A percentile compares a stretch with the other conserved stretches of the same genome.
These are phyloP conservation scores for Dreissena polymorpha DNA, from an alignment of 1,140 invertebrate genomes.

Conservation along the genomic window DNA sequence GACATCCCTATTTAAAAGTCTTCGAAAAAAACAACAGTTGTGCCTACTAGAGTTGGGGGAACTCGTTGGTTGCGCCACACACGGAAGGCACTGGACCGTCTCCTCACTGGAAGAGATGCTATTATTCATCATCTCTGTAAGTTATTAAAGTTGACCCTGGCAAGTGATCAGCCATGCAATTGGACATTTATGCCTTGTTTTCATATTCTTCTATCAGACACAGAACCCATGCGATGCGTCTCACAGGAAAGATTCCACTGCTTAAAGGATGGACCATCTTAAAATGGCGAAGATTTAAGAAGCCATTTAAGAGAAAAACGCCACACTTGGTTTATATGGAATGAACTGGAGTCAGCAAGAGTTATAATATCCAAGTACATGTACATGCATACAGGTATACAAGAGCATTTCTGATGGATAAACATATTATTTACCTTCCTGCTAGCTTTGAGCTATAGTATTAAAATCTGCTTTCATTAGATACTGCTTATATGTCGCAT, in stretches of 20 bases:
- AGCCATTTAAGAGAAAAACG: not conserved
- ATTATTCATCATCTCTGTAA: constrained; percentile 23
- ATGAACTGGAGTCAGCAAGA: constrained; percentile 14
- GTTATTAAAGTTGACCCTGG: too few relatives aligned
- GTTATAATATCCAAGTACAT: too few relatives aligned
- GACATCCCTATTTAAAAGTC: too few relatives aligned
- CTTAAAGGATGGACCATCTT: constrained; percentile 3
- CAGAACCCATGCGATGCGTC: constrained; percentile 13
- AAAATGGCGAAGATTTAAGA: constrained; percentile 8
- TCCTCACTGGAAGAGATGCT: not conserved
- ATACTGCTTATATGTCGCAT: too few relatives aligned
- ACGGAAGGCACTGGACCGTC: not conserved
- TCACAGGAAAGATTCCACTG: constrained; percentile 12
- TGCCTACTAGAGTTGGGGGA: constrained; percentile 23
- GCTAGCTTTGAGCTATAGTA: too few relatives aligned
- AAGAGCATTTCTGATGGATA: too few relatives aligned
- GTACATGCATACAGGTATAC: too few relatives aligned
- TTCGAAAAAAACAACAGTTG: too few relatives aligned
- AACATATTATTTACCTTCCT: too few relatives aligned
- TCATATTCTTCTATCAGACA: not conserved
- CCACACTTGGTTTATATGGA: not conserved
- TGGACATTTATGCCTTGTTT: too few relatives aligned
- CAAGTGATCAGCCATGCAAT: too few relatives aligned
- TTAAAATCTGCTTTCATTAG: too few relatives aligned
- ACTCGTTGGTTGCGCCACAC: constrained; percentile 30